These are phyloP conservation scores for Erebia palarica DNA, from an alignment of 2,888 invertebrate genomes.

Conservation along the genomic window DNA sequence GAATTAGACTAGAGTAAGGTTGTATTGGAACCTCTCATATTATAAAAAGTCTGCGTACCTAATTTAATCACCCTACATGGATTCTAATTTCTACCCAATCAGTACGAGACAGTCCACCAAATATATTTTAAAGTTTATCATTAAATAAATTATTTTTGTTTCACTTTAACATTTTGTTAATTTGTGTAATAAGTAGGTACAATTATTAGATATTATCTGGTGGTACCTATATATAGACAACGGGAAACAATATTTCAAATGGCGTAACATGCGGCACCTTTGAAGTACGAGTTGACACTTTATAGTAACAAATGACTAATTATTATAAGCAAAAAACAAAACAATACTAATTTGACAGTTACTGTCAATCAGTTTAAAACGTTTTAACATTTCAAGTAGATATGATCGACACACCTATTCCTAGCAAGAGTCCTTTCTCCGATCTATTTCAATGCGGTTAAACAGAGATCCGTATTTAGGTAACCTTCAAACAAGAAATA, in stretches of 20 bases:
- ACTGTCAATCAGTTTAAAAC: constrained; percentile 25
- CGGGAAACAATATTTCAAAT: not conserved
- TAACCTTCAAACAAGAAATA: constrained; percentile 36
- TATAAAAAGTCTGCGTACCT: no score
- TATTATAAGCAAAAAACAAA: constrained; percentile 8
- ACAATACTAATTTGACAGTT: constrained; percentile 25
- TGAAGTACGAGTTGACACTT: constrained; percentile 18
- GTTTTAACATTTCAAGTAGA: constrained; percentile 23
- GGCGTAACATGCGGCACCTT: constrained; percentile 9
- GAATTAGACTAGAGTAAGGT: no score
- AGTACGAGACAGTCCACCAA: no score
- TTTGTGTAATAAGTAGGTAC: no score
- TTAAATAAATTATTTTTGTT: no score
- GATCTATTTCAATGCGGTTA: constrained; percentile 16
- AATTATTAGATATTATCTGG: no score
- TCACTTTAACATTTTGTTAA: no score
- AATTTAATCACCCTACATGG: no score
- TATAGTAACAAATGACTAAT: not conserved
- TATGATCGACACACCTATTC: constrained; percentile 21
- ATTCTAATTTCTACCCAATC: no score
- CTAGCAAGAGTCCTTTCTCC: constrained; percentile 24
- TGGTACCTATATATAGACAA: no score
- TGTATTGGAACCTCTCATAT: no score
- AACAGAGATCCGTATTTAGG: constrained; percentile 32
- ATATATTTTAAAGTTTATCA: no score